These are phyloP conservation scores for Gymnodraco acuticeps DNA, from an alignment of 2,797 vertebrate genomes.

Conservation along the genomic window DNA sequence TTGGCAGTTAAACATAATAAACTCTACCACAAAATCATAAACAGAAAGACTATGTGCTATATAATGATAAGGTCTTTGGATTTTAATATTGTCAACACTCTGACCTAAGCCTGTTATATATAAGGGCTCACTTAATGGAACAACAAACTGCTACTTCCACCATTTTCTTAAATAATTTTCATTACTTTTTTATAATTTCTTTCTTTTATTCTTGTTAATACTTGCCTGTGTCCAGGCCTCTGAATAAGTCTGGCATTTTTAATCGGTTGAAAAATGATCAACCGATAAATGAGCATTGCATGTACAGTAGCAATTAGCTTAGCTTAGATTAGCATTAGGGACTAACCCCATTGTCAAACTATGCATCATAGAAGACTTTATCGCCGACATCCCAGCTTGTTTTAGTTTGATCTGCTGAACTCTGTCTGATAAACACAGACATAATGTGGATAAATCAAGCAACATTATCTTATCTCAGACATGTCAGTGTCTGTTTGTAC, in stretches of 20 bases:
- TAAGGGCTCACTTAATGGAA: background rate
- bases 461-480: background rate
- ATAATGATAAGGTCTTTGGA: background rate
- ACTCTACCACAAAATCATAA: background rate
- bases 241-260: no score
- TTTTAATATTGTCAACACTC: background rate
- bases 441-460: background rate
- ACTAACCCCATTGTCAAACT: no score
- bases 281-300: no score
- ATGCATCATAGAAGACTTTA: no score
- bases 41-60: background rate
- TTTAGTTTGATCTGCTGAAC: no score
- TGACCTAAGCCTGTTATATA: background rate
- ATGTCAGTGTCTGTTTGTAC: background rate
- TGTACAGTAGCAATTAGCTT: no score
- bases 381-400: no score
- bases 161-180: no score
- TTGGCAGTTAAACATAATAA: background rate
- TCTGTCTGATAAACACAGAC: no score
- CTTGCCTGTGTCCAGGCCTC: no score
- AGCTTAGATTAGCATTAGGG: no score
- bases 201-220: background rate
- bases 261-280: no score
- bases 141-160: background rate
- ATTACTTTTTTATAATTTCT: background rate